Evolutionary conservation across 2,113 vertebrate species (phyloP), one percentile per base, ranked within the genome.

Genomic region (Abramis brama): DNA sequence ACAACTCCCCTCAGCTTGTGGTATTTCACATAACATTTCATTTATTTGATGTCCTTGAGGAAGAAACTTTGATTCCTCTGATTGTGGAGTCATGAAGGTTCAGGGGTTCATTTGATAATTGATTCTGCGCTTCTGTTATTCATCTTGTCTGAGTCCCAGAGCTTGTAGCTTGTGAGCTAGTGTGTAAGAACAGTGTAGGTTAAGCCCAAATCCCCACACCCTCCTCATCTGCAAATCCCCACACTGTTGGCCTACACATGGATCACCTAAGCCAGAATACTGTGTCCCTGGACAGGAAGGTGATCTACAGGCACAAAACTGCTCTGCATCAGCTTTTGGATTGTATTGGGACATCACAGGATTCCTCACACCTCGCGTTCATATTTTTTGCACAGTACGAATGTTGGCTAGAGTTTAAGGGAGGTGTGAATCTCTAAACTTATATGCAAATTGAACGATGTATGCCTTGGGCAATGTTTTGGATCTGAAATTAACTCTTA

Each of bases 181-280:
- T 92, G 90, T 92, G 87, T 92, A 87, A 91, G 93, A 93, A 92
- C 87, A 23, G 27, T 89, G 64, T 55, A 90, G 70, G 87, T 86
- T 92, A 91, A 92, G 47, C 92, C 86, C 76, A 91, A 92, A 93
- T 93, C 93, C 91, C 62, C 70, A 68, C 52, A n/a, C 87, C 73
- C 87, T 89, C 45, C 82, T 60, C 79, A 90, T 84, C 5, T 77
- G 83, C 81, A 92, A 93, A 94, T 93, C 91, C 91, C 47, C 79
- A 33, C 52, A 70, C 88, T 79, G 88, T 92, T 92, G 86, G 89
- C 80, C 86, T 79, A 90, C 86, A 89, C 75, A 59, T 89, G 90
- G 85, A 43, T 71, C 74, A 87, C 62, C 36, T 89, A 93, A 93
- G 87, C 89, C 80, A 45, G 7, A 33, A 86, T 89, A 88, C 70